Evolutionary conservation across 2,113 vertebrate species (phyloP), one percentile per base, ranked within the genome.

Genomic region (Sula dactylatra): DNA sequence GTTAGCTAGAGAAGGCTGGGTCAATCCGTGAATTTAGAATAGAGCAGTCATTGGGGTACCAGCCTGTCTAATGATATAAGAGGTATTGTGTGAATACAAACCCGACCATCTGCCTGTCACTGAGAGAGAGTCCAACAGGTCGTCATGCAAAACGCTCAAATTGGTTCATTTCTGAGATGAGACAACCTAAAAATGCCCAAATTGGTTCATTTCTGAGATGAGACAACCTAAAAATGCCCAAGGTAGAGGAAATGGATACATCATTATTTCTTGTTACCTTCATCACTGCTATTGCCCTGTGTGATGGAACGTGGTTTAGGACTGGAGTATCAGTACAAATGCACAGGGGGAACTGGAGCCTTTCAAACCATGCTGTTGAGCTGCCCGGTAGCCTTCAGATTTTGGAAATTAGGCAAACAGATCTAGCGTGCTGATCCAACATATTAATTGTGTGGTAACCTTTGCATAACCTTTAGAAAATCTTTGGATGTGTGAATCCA

Each of bases 391-490:
- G 88, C 96, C 92, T 94, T 62, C 88, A 65, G 94, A 56, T 88
- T 56, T 34, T 58, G 73, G 89, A 89, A 78, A 96, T 21, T 36
- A 93, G 80, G 95, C 94, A 93, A 97, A 93, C 91, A 94, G 97
- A 95, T 91, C 93, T 16, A 70, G 67, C 22, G 32, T 49, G 94
- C 97, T 80, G 92, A 94, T 95, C 95, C 25, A 65, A 89, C 88
- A 24, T 78, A 16, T 92, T 90, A 93, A 97, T 93, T 85, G 97
- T 62, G 93, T 58, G 74, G 80, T 56, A 97, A 97, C 97, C 97
- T 98, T 97, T 95, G 97, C 81, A 61, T 66, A 97, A 96, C 97
- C 98, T 98, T 97, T 84, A 95, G 95, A 87, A 96, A 94, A 94
- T 50, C 93, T 80, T 56, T 4, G 85, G 49, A 69, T 2, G 52